Evolutionary conservation across 2,113 vertebrate species (phyloP).

Genomic region (Amphiprion ocellaris): DNA sequence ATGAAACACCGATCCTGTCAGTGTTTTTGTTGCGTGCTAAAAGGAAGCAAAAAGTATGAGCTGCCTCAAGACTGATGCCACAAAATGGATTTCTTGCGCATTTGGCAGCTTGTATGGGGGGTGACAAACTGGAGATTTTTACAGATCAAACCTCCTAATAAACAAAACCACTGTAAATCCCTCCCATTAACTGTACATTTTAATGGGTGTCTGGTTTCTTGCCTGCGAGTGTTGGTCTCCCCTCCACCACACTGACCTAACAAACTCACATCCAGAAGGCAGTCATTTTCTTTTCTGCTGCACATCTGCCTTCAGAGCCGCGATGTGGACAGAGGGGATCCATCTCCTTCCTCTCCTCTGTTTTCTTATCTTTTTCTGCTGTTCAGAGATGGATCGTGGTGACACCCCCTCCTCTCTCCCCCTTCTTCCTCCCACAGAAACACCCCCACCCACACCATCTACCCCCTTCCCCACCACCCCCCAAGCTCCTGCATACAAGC

Average conservation of each 20-base stretch:
- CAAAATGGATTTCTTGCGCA: background rate
- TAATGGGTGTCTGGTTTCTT: slow-evolving; percentile 32
- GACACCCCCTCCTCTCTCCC: slow-evolving; percentile 1
- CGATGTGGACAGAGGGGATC: slow-evolving; percentile 40
- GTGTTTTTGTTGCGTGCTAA: slow-evolving; percentile 5
- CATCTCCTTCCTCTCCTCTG: slow-evolving; percentile 43
- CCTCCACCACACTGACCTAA: slow-evolving; percentile 38
- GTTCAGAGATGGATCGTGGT: slow-evolving; percentile 32
- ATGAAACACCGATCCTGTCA: slow-evolving; percentile 1
- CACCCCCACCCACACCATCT: background rate
- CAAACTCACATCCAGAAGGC: slow-evolving; percentile 47
- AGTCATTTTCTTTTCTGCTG: slow-evolving; percentile 58
- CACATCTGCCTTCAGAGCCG: slow-evolving; percentile 53
- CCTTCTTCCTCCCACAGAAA: background rate
- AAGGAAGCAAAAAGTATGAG: background rate
- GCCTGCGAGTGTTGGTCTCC: slow-evolving; percentile 18
- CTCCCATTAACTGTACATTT: slow-evolving; percentile 34
- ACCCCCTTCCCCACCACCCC: background rate
- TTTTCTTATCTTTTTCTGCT: slow-evolving; percentile 35
- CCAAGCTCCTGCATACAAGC: slow-evolving; percentile 57
- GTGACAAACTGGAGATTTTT: slow-evolving; percentile 10
- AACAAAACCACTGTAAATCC: slow-evolving; percentile 41
- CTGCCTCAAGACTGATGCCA: background rate
- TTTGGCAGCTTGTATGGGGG: background rate
- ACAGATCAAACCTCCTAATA: slow-evolving; percentile 13